Evolutionary conservation across 1,140 invertebrate species (phyloP).

Genomic region (Dryas iulia): DNA sequence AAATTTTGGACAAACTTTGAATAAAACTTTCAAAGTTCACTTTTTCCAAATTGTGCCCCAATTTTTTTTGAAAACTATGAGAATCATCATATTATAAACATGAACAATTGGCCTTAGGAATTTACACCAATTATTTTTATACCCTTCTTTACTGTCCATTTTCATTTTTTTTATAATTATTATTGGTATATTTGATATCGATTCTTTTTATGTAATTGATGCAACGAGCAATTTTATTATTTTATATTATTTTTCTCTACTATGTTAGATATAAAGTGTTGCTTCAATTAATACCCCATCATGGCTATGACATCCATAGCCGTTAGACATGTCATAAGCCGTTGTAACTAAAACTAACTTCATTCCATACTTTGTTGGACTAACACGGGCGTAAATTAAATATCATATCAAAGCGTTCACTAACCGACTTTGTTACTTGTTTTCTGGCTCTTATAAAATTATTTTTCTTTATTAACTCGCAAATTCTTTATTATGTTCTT

Average conservation of each 20-base stretch:
- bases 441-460: slow-evolving; percentile 49
- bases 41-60: not conserved
- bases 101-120: not conserved
- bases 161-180: slow-evolving; percentile 35
- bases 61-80: not conserved
- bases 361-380: slow-evolving; percentile 46
- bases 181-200: slow-evolving; percentile 39
- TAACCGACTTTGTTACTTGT: slow-evolving; percentile 73
- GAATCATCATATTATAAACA: not conserved
- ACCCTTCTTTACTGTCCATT: slow-evolving; percentile 51
- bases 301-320: slow-evolving; percentile 49
- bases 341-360: slow-evolving; percentile 45
- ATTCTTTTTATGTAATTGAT: slow-evolving; percentile 43
- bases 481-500: not conserved
- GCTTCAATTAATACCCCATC: slow-evolving; percentile 44
- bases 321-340: slow-evolving; percentile 41
- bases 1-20: not conserved
- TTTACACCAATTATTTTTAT: not conserved
- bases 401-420: slow-evolving; percentile 48
- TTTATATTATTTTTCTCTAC: slow-evolving; percentile 16
- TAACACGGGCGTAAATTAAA: slow-evolving; percentile 55
- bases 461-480: slow-evolving; percentile 7
- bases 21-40: not conserved
- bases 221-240: slow-evolving; percentile 40
- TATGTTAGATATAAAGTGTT: slow-evolving; percentile 34